Evolutionary conservation across 2,888 invertebrate genomes (phyloP).

Genomic region (Syritta pipiens): DNA sequence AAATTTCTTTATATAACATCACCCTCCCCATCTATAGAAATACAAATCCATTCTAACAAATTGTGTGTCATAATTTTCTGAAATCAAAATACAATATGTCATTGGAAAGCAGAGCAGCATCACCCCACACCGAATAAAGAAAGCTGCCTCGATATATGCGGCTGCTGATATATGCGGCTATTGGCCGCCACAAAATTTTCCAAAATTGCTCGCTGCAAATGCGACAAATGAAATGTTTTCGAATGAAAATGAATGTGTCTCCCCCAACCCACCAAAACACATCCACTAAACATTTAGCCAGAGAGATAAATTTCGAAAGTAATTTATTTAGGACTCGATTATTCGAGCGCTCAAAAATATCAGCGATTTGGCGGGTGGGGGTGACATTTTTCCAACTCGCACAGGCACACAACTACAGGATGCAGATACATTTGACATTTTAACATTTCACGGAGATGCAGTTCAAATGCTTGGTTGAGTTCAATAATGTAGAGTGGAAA

Average conservation of each 20-base stretch:
- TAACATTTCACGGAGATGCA: slow-evolving; percentile 37
- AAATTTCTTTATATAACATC: too few relatives aligned
- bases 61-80: not conserved
- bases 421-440: slow-evolving; percentile 20
- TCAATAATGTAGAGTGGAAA: slow-evolving; percentile 21
- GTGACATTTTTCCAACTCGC: not conserved
- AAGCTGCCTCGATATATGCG: too few relatives aligned
- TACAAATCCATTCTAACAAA: too few relatives aligned
- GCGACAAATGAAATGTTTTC: slow-evolving; percentile 37
- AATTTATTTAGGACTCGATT: slow-evolving; percentile 32
- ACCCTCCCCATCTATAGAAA: too few relatives aligned
- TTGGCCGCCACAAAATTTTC: slow-evolving; percentile 42
- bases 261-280: not conserved
- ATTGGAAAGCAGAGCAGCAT: too few relatives aligned
- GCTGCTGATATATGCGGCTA: not conserved
- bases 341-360: slow-evolving; percentile 41
- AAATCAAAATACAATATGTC: slow-evolving; percentile 78
- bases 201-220: slow-evolving; percentile 39
- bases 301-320: slow-evolving; percentile 59
- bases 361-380: slow-evolving; percentile 30
- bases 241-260: slow-evolving; percentile 23
- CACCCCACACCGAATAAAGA: too few relatives aligned
- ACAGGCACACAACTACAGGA: slow-evolving; percentile 2
- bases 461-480: slow-evolving; percentile 34
- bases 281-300: slow-evolving; percentile 47